These are phyloP conservation scores for Tychaedon coryphoeus DNA, from an alignment of 2,113 vertebrate species.

Conservation along the genomic window DNA sequence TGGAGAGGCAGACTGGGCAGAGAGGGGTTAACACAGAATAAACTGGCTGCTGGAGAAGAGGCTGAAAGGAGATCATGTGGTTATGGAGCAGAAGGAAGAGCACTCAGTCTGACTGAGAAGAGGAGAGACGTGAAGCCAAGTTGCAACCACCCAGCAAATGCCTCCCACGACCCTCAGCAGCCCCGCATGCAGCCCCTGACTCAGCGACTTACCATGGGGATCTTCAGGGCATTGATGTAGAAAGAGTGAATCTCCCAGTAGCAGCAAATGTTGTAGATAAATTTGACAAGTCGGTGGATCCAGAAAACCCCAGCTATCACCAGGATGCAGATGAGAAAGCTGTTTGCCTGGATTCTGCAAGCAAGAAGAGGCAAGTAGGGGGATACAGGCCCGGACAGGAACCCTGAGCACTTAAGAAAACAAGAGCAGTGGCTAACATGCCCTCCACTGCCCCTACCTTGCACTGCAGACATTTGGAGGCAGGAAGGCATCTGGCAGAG, in stretches of 20 bases:
- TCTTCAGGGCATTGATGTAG: slow-evolving; percentile 91
- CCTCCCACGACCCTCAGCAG: fast-evolving
- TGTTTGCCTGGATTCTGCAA: slow-evolving; percentile 88
- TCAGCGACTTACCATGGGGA: slow-evolving; percentile 84
- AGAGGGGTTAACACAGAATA: neutral
- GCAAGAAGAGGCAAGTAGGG: neutral
- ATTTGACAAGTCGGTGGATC: slow-evolving; percentile 94
- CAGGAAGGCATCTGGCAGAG: slow-evolving; percentile 91
- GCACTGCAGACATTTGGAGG: slow-evolving; percentile 87
- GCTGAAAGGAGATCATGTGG: neutral
- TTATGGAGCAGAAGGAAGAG: neutral
- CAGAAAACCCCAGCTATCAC: slow-evolving; percentile 94
- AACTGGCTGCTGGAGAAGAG: neutral
- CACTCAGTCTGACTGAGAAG: fast-evolving
- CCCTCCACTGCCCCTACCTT: slow-evolving; percentile 69
- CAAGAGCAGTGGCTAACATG: neutral
- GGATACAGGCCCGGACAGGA: neutral
- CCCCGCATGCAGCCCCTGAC: fast-evolving
- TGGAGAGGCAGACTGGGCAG: neutral
- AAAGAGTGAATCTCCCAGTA: slow-evolving; percentile 98
- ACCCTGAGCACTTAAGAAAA: neutral
- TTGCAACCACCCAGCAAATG: neutral
- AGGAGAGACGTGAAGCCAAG: neutral
- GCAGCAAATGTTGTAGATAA: slow-evolving; percentile 97
- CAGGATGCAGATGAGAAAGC: slow-evolving; percentile 89